These are phyloP conservation scores for Ecdyonurus torrentis DNA, from an alignment of 2,888 invertebrate species.

Conservation along the genomic window DNA sequence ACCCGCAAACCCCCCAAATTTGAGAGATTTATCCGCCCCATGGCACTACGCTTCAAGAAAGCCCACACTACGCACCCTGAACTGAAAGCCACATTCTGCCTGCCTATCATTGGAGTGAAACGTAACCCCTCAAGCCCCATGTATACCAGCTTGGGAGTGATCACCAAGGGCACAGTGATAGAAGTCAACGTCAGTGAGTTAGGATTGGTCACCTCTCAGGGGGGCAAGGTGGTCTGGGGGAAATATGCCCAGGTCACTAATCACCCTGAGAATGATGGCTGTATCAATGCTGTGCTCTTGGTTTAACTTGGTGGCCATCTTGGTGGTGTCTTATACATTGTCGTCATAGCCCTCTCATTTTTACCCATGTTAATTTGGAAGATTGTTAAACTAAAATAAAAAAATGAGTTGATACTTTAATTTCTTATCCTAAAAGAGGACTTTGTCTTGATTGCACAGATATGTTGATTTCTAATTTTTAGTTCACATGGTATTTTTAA, in stretches of 20 bases:
- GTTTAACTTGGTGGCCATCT: slow-evolving; percentile 51
- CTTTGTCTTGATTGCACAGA: no score
- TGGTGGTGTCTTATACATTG: no score
- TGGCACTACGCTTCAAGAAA: slow-evolving; percentile 90
- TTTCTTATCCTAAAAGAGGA: no score
- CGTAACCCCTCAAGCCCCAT: slow-evolving; percentile 96
- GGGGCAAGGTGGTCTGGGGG: slow-evolving; percentile 99
- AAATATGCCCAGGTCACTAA: slow-evolving; percentile 99
- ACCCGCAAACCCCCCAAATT: slow-evolving; percentile 99
- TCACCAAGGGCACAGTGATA: slow-evolving; percentile 95
- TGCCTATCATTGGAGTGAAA: slow-evolving; percentile 97
- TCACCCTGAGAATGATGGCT: slow-evolving; percentile 99
- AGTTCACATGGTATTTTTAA: no score
- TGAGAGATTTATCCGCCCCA: slow-evolving; percentile 94
- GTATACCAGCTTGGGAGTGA: slow-evolving; percentile 94
- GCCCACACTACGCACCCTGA: slow-evolving; percentile 99
- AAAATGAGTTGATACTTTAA: no score
- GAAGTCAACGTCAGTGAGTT: slow-evolving; percentile 98
- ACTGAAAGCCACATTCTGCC: slow-evolving; percentile 89
- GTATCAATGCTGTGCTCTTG: slow-evolving; percentile 94
- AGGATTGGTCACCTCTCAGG: slow-evolving; percentile 89
- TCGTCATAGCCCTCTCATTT: no score
- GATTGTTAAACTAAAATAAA: no score
- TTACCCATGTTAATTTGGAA: no score
- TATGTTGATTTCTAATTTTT: no score